A percentile compares a stretch with the other conserved stretches of the same genome.
Conservation (phyloP, 2,113 vertebrate species). For the Hyla sarda region DNA sequence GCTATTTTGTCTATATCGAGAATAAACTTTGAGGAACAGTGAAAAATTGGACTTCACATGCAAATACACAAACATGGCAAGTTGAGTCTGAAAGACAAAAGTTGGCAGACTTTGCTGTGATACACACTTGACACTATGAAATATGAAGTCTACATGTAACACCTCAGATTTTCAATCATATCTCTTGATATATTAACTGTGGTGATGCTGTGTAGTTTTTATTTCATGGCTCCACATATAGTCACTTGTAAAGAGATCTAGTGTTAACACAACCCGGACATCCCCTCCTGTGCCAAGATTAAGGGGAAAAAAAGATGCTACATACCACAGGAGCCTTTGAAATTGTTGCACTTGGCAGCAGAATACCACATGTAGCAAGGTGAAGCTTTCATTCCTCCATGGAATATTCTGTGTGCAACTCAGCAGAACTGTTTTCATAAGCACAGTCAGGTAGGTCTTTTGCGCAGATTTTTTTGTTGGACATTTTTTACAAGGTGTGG, state of each 20-base stretch:
- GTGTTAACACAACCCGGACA: conserved; percentile 68
- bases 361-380: conserved; percentile 62
- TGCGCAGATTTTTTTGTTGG: neutral
- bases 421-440: conserved; percentile 63
- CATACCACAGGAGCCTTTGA: conserved; percentile 51
- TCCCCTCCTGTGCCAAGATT: conserved; percentile 54
- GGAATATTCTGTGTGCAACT: neutral
- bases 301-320: conserved; percentile 30
- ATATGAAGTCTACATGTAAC: neutral
- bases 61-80: neutral
- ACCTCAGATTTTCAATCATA: conserved; percentile 4
- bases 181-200: conserved; percentile 61
- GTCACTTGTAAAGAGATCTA: conserved; percentile 66
- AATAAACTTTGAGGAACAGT: neutral
- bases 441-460: conserved; percentile 69
- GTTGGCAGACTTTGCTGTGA: neutral
- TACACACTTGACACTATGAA: neutral
- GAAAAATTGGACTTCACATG: neutral
- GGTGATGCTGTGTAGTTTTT: conserved; percentile 61
- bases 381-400: conserved; percentile 43
- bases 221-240: conserved; percentile 63
- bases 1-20: too few species aligned
- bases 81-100: neutral
- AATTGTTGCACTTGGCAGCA: conserved; percentile 59
- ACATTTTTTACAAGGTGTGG: neutral